Percentiles rank a stretch among this genome's conserved stretches.
phyloP scores from a whole-genome alignment of 1,140 invertebrate species.

The Globodera ellingtonae region DNA sequence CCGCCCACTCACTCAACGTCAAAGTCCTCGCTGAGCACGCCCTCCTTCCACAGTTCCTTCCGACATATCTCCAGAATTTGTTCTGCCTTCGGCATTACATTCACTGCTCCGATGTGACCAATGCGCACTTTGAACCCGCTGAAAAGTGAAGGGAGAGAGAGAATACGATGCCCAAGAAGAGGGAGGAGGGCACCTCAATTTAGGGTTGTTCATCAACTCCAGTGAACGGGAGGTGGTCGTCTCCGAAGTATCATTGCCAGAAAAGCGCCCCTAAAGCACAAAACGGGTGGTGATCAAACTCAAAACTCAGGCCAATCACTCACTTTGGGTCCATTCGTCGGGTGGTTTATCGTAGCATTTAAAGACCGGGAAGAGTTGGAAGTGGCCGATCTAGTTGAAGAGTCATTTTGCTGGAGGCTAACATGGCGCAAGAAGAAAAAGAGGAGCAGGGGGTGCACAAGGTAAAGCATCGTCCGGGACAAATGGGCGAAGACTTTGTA shows the following conservation, averaged over 20 bases:
- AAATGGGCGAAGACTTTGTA: neutral
- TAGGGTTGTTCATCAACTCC: conserved; percentile 26
- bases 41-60: conserved; percentile 56
- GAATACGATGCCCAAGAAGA: neutral
- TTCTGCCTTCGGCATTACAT: conserved; percentile 63
- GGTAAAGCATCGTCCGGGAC: neutral
- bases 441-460: neutral
- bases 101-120: conserved; percentile 62
- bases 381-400: neutral
- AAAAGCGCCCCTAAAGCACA: neutral
- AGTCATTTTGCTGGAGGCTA: neutral
- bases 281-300: neutral
- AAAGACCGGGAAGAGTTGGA: neutral
- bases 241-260: neutral
- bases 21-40: conserved; percentile 55
- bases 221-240: conserved; percentile 13
- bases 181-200: conserved; percentile 3
- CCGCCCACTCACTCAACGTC: conserved; percentile 57
- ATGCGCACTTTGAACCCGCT: conserved; percentile 42
- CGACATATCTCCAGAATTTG: conserved; percentile 58
- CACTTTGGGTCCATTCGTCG: too few species aligned
- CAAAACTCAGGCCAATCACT: too few species aligned
- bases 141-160: neutral
- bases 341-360: neutral
- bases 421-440: neutral